phyloP scores from a whole-genome alignment of 2,888 invertebrate genomes.

The Drosophila affinis region DNA sequence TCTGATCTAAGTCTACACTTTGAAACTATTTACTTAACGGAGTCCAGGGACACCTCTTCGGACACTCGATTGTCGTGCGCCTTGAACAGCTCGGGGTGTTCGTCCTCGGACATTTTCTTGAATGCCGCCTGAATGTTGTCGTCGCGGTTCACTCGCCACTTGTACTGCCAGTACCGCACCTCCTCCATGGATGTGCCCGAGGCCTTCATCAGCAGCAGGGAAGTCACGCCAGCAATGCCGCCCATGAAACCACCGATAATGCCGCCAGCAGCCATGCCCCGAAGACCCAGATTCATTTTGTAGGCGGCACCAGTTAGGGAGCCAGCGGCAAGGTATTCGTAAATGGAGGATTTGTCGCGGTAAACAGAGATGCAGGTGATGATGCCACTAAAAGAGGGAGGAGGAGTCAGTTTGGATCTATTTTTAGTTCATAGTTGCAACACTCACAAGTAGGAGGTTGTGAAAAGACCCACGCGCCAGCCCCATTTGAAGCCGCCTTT shows the following conservation, averaged over 20 bases:
- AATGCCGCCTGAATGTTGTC: slow-evolving; percentile 79
- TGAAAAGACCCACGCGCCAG: slow-evolving; percentile 88
- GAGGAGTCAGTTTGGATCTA: background rate
- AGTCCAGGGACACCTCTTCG: slow-evolving; percentile 71
- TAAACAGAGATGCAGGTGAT: slow-evolving; percentile 88
- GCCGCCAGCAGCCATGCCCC: slow-evolving; percentile 88
- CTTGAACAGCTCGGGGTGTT: slow-evolving; percentile 65
- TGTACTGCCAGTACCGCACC: slow-evolving; percentile 86
- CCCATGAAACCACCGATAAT: slow-evolving; percentile 87
- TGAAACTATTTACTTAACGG: slow-evolving; percentile 64
- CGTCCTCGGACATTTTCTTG: slow-evolving; percentile 63
- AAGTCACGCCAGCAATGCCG: slow-evolving; percentile 85
- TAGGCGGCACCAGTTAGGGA: slow-evolving; percentile 87
- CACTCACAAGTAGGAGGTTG: slow-evolving; percentile 88
- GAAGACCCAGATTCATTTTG: slow-evolving; percentile 88
- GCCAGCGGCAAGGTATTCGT: slow-evolving; percentile 89
- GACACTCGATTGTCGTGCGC: slow-evolving; percentile 76
- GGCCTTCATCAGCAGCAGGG: slow-evolving; percentile 85
- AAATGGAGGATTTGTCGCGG: slow-evolving; percentile 87
- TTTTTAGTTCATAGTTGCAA: background rate
- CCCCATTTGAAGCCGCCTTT: slow-evolving; percentile 90
- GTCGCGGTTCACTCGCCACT: slow-evolving; percentile 83
- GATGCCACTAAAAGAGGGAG: slow-evolving; percentile 85
- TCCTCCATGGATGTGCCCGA: slow-evolving; percentile 88
- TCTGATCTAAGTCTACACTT: slow-evolving; percentile 43